phyloP scores from a whole-genome alignment of 2,797 vertebrate species.

The Neosalanx taihuensis region DNA sequence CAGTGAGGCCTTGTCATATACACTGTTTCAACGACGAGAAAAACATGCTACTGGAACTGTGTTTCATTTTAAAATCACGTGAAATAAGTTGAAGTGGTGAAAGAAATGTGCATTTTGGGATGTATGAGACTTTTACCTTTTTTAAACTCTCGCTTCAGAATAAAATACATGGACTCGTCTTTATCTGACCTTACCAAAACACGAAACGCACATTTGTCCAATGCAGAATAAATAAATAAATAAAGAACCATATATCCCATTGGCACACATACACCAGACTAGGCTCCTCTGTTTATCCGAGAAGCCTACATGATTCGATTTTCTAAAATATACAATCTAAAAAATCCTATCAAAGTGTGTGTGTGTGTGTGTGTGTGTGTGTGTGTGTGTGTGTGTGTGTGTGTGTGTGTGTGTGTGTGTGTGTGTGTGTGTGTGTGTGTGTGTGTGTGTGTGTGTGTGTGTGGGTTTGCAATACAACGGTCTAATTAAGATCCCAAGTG shows the following conservation, averaged over 20 bases:
- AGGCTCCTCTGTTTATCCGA: neutral
- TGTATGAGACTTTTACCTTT: neutral
- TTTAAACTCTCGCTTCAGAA: neutral
- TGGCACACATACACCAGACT: neutral
- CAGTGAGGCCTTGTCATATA: no score
- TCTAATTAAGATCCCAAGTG: no score
- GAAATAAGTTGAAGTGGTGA: no score
- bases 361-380: slow-evolving; percentile 6
- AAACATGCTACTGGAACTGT: neutral
- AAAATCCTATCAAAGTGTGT: neutral
- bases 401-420: slow-evolving; percentile 9
- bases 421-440: neutral
- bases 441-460: slow-evolving; percentile 8
- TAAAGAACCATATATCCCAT: neutral
- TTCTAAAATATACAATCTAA: neutral
- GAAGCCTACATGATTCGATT: neutral
- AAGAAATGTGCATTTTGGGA: no score
- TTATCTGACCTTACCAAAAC: neutral
- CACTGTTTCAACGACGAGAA: neutral
- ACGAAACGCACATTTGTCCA: neutral
- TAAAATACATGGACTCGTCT: neutral
- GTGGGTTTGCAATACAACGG: neutral
- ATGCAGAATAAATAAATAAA: neutral
- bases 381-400: neutral
- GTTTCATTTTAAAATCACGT: no score